These are phyloP conservation scores for Criorhina ranunculi DNA, from an alignment of 2,888 invertebrate genomes.

Conservation along the genomic window DNA sequence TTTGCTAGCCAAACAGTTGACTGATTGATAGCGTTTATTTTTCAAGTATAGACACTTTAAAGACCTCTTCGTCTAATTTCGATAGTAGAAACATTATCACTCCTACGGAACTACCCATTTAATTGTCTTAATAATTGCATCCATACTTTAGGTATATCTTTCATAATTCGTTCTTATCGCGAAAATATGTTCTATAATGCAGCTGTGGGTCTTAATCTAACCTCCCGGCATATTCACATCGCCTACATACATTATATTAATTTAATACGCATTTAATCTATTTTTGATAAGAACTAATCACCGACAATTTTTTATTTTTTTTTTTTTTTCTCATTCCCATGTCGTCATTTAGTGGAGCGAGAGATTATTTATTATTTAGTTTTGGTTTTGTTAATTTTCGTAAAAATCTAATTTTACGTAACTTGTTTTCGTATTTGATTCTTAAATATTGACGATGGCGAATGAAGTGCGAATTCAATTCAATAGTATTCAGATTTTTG, in stretches of 20 bases:
- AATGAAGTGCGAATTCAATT: not conserved
- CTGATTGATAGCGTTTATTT: not conserved
- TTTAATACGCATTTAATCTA: constrained; percentile 40
- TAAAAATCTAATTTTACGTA: not conserved
- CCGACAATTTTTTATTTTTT: not conserved
- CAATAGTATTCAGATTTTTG: not conserved
- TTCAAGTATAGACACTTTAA: not conserved
- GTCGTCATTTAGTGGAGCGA: not conserved
- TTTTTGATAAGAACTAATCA: constrained; percentile 36
- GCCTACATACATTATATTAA: too few species aligned
- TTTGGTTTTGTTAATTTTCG: not conserved
- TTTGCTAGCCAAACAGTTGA: not conserved
- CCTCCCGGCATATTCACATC: not conserved
- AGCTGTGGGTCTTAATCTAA: constrained; percentile 4
- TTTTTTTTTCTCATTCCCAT: not conserved
- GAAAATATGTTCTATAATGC: not conserved
- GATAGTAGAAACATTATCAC: not conserved
- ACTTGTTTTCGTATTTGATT: constrained; percentile 19
- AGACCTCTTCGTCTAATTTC: not conserved
- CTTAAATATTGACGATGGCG: not conserved
- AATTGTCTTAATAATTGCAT: not conserved
- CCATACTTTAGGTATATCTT: not conserved
- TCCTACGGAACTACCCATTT: not conserved
- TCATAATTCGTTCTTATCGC: not conserved
- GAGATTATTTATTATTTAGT: constrained; percentile 7